phyloP scores from a whole-genome alignment of 2,888 invertebrate genomes.

The Pecten maximus region DNA sequence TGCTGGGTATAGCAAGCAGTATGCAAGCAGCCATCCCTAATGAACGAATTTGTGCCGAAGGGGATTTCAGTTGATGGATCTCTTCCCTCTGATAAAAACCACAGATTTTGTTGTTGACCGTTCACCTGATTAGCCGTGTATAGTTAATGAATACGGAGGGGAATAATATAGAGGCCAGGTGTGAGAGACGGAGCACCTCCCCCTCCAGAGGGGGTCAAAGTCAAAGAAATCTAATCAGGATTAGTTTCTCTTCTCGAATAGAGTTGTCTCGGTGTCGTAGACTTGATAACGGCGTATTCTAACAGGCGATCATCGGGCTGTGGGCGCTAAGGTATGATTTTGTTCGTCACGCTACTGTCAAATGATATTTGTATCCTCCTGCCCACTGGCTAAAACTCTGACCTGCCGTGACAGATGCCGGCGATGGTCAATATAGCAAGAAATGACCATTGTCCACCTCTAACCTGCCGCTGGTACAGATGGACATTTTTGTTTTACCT shows the following conservation, averaged over 20 bases:
- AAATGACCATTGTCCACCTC: background rate
- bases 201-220: background rate
- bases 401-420: background rate
- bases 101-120: background rate
- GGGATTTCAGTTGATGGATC: background rate
- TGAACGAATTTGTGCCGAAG: background rate
- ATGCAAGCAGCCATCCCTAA: background rate
- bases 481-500: conserved; percentile 27
- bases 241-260: conserved; percentile 8
- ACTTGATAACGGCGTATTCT: background rate
- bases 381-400: background rate
- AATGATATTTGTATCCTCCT: conserved; percentile 24
- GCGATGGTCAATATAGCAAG: background rate
- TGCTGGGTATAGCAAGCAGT: background rate
- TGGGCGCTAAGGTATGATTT: background rate
- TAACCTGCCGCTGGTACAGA: background rate
- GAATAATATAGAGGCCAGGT: conserved; percentile 22
- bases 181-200: background rate
- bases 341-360: background rate
- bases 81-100: background rate
- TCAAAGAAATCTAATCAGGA: conserved; percentile 29
- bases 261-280: background rate
- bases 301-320: background rate
- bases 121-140: conserved; percentile 25
- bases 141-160: conserved; percentile 7